A percentile compares a stretch with the other conserved stretches of the same genome.
Evolutionary conservation across 2,888 invertebrate genomes (phyloP).

Genomic region (Hyposoter didymator): DNA sequence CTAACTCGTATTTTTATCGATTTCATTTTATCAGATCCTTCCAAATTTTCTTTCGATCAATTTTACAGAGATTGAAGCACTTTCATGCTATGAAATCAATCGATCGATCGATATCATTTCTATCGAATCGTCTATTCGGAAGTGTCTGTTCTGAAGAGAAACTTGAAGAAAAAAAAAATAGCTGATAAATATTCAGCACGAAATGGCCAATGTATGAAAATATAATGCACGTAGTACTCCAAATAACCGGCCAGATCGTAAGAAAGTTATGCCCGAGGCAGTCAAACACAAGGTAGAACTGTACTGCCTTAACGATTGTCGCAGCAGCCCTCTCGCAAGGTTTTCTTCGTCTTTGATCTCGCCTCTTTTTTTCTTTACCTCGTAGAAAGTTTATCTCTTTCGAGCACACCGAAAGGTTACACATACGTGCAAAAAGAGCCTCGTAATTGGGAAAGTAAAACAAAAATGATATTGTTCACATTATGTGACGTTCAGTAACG

Average conservation of each 20-base stretch:
- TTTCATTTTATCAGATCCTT: not conserved
- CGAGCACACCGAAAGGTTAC: slow-evolving; percentile 13
- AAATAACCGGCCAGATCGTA: slow-evolving; percentile 58
- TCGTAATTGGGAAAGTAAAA: not conserved
- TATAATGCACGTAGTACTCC: slow-evolving; percentile 47
- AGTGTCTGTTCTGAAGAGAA: not conserved
- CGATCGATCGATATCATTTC: not conserved
- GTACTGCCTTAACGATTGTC: slow-evolving; percentile 25
- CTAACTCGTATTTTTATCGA: not conserved
- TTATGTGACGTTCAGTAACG: not conserved
- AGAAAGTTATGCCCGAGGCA: slow-evolving; percentile 65
- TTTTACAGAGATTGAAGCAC: not conserved
- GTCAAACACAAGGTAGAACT: slow-evolving; percentile 31
- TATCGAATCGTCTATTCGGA: not conserved
- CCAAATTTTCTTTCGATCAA: not conserved
- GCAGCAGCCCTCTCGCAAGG: slow-evolving; percentile 60
- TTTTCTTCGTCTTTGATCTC: slow-evolving; percentile 44
- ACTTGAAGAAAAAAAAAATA: not conserved
- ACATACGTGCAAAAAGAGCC: not conserved
- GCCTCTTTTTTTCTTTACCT: slow-evolving; percentile 33
- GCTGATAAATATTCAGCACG: not conserved
- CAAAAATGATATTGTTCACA: not conserved
- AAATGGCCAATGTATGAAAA: slow-evolving; percentile 16
- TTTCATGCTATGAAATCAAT: not conserved
- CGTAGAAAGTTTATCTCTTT: slow-evolving; percentile 59